phyloP scores from a whole-genome alignment of 1,140 invertebrate genomes.

The silkworm (Bombyx mori) region DNA sequence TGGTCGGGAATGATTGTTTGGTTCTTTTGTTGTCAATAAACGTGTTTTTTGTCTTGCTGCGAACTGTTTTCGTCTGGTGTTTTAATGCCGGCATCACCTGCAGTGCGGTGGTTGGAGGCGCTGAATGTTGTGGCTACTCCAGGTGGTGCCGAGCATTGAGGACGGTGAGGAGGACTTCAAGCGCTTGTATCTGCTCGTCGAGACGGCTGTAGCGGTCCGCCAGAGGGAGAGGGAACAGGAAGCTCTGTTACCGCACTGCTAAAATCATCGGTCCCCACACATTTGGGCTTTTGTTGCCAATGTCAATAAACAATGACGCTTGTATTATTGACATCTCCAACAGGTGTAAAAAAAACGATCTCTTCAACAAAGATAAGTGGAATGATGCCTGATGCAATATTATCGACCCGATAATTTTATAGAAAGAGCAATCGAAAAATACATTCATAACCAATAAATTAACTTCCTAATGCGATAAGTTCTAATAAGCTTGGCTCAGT shows the following conservation, averaged over 20 bases:
- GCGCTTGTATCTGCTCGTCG: slow-evolving; percentile 87
- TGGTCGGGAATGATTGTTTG: background rate
- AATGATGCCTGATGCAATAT: too few species aligned
- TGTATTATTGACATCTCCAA: too few species aligned
- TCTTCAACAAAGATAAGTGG: too few species aligned
- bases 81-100: slow-evolving; percentile 66
- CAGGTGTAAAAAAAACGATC: too few species aligned
- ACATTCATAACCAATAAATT: too few species aligned
- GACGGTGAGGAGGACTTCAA: slow-evolving; percentile 83
- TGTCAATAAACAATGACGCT: too few species aligned
- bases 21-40: slow-evolving; percentile 3
- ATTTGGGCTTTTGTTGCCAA: too few species aligned
- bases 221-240: slow-evolving; percentile 77
- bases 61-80: slow-evolving; percentile 16
- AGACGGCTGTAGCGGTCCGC: slow-evolving; percentile 86
- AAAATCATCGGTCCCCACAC: background rate
- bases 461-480: too few species aligned
- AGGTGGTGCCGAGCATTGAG: slow-evolving; percentile 45
- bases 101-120: slow-evolving; percentile 7
- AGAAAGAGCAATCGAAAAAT: too few species aligned
- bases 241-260: background rate
- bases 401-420: too few species aligned
- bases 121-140: slow-evolving; percentile 21
- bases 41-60: slow-evolving; percentile 20
- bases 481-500: too few species aligned